phyloP scores from a whole-genome alignment of 64 coral and sea anemone genomes.

The Montipora capricornis region DNA sequence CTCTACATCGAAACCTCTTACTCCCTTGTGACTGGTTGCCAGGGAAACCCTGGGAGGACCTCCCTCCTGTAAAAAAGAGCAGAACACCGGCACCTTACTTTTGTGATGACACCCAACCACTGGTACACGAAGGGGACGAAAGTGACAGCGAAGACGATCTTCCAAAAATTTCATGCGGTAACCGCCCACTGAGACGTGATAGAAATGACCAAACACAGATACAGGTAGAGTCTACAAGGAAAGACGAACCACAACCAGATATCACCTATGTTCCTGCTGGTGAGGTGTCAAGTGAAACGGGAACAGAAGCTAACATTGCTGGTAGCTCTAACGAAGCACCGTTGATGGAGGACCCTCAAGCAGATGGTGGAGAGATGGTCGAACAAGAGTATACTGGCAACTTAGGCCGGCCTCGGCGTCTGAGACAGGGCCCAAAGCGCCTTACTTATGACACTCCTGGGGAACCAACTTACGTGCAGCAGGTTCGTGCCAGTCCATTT shows the following conservation, averaged over 20 bases:
- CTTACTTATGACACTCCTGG: slow-evolving; percentile 29
- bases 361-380: neutral
- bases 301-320: neutral
- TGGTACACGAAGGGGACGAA: neutral
- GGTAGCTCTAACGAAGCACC: neutral
- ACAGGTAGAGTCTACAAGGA: slow-evolving; percentile 15
- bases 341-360: slow-evolving; percentile 15
- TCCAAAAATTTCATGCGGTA: neutral
- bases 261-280: neutral
- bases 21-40: slow-evolving; percentile 43
- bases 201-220: neutral
- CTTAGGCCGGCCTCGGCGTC: neutral
- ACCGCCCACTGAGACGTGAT: neutral
- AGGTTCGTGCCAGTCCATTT: neutral
- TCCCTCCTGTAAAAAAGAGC: neutral
- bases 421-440: neutral
- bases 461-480: slow-evolving; percentile 13
- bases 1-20: slow-evolving; percentile 56
- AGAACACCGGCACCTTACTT: slow-evolving; percentile 10
- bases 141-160: slow-evolving; percentile 26
- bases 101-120: too few relatives aligned
- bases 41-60: slow-evolving; percentile 1
- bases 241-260: slow-evolving; percentile 13
- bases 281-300: slow-evolving; percentile 3
- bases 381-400: neutral